A percentile compares a stretch with the other conserved stretches of the same genome.
These are phyloP conservation scores for Oceanodroma tethys DNA, from an alignment of 2,113 vertebrate genomes.

Conservation along the genomic window DNA sequence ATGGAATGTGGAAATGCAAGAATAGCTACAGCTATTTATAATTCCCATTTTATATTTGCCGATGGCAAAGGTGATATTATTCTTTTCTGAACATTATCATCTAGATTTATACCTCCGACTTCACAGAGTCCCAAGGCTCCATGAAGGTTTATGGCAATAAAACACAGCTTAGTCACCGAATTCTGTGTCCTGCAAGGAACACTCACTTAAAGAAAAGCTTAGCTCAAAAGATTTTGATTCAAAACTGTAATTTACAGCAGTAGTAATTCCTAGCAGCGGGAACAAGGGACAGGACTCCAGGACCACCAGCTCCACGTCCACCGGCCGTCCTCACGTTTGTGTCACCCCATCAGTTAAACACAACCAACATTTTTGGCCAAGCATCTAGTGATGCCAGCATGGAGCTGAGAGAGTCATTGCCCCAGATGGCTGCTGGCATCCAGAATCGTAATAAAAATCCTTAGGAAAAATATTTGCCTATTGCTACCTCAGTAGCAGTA, in stretches of 20 bases:
- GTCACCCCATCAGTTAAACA: background rate
- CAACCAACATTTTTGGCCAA: background rate
- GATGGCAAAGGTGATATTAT: background rate
- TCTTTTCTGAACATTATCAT: background rate
- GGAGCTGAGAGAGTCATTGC: background rate
- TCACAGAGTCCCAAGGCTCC: background rate
- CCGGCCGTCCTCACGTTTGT: rapidly evolving
- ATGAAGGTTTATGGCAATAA: background rate
- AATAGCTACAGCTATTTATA: background rate
- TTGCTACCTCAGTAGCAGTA: background rate
- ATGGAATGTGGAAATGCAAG: background rate
- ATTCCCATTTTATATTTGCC: background rate
- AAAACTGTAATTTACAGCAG: background rate
- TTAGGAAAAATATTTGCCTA: background rate
- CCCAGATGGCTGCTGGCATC: background rate
- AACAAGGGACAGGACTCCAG: background rate
- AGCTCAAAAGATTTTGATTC: background rate
- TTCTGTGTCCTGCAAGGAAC: background rate
- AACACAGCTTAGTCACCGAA: background rate
- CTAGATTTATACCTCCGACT: background rate
- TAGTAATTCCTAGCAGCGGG: background rate
- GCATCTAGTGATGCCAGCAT: rapidly evolving
- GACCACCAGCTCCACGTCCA: background rate
- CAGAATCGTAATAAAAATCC: background rate
- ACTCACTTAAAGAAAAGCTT: background rate